Evolutionary conservation across 92 coral and sea anemone genomes (phyloP), one percentile per base, ranked within the genome.

Genomic region (Epizoanthus fatuus): DNA sequence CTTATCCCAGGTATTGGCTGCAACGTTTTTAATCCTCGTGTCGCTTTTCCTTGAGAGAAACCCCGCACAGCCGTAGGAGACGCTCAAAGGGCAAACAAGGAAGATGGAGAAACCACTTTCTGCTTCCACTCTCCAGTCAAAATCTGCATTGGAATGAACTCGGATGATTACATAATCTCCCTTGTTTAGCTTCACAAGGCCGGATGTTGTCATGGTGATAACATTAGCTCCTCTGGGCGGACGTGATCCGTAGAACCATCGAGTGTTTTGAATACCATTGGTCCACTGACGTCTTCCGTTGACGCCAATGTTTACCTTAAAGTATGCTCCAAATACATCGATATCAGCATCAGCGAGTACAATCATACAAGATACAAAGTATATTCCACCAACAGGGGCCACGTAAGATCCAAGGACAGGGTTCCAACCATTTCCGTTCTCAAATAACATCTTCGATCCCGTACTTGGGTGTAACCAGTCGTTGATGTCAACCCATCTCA

Each of bases 21-120:
- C 44, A 13, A 56, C 16, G 51, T 60, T 86, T 32, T 79, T 86
- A 45, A 90, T 90, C 25, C 89, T 73, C 22, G 54, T 90, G 81
- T 79, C 87, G 39, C 89, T 82, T 81, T 90, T 90, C 29, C 93
- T 74, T 53, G 93, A 90, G 65, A 90, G 70, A 67, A 90, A 90
- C 49, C 93, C 93, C 12, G 57, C 90, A 59, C 84, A 81, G 44
- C 87, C 87, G 47, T 90, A 86, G 5, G 84, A 29, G 62, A 86
- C 71, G 40, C 62, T 76, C n/a, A 52, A 65, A 57, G 93, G 93
- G 66, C 90, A 86, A 12, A 90, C 90, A 35, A 86, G 79, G 32
- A 90, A 86, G 44, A 86, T 66, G 2, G 93, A 86, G 66, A 90
- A 86, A 9, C 93, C 79, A 67, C 86, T 79, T 47, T 76, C 89